Conservation (phyloP, 2,797 vertebrate species). For the Xyrichtys novacula region DNA sequence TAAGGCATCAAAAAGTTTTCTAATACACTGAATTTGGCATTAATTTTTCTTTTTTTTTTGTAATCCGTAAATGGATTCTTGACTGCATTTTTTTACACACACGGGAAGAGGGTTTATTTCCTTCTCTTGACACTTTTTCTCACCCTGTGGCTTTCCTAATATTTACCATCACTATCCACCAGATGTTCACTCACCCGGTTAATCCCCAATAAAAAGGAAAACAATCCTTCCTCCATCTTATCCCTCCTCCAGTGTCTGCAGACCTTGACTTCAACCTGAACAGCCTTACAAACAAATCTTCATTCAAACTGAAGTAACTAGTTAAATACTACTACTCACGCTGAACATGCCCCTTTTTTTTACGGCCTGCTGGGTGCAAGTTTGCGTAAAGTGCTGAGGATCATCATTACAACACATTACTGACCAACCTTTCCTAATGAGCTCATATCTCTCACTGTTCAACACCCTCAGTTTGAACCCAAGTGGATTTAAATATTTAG, state of each 20-base stretch:
- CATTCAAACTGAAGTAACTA: not conserved
- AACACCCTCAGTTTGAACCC: constrained; percentile 33
- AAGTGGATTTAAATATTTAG: constrained; percentile 37
- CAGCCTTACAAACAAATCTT: not conserved
- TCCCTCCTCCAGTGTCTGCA: not conserved
- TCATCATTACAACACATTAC: constrained; percentile 42
- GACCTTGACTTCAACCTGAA: not conserved
- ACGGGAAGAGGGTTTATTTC: too few species aligned
- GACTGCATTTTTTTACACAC: too few species aligned
- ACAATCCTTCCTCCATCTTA: not conserved
- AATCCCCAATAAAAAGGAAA: not conserved
- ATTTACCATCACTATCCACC: too few species aligned
- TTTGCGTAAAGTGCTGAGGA: not conserved
- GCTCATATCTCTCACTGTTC: constrained; percentile 21
- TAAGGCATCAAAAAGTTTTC: too few species aligned
- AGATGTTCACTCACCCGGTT: too few species aligned
- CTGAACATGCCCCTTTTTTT: not conserved
- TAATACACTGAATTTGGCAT: too few species aligned
- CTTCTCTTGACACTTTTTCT: too few species aligned
- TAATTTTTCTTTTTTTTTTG: too few species aligned
- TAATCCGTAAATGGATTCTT: too few species aligned
- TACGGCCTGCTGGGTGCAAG: not conserved
- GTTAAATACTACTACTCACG: not conserved
- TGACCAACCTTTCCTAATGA: constrained; percentile 13
- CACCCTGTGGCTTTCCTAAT: too few species aligned